Evolutionary conservation across 2,113 vertebrate species (phyloP).

Genomic region (Burhinus bistriatus): DNA sequence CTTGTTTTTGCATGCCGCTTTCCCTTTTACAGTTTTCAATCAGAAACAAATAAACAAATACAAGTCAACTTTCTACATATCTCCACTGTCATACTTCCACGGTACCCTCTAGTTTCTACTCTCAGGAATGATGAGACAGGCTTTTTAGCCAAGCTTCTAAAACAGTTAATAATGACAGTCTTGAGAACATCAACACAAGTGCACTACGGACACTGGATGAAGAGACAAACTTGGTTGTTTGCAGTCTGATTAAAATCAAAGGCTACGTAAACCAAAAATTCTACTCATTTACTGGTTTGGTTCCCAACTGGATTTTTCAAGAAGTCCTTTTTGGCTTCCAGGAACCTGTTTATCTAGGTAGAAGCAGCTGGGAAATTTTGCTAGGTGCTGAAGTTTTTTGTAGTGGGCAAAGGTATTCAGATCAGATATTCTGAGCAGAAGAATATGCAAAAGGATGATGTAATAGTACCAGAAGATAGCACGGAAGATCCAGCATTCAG

Average conservation of each 20-base stretch:
- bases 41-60: not conserved
- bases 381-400: not conserved
- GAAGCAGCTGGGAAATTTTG: not conserved
- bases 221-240: not conserved
- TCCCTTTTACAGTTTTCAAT: not conserved
- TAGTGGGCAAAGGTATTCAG: not conserved
- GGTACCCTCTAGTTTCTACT: not conserved
- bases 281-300: not conserved
- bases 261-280: not conserved
- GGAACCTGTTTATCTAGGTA: not conserved
- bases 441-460: not conserved
- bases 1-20: not conserved
- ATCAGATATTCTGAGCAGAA: not conserved
- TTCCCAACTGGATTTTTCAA: not conserved
- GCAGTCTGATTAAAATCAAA: not conserved
- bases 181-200: not conserved
- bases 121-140: not conserved
- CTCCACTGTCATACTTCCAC: not conserved
- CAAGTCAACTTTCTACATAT: not conserved
- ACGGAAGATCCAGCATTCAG: not conserved
- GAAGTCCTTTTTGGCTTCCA: not conserved
- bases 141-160: not conserved
- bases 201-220: not conserved
- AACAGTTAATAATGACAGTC: not conserved
- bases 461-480: not conserved